Conservation (phyloP, 2,113 vertebrate genomes). For the Anthoscopus minutus region DNA sequence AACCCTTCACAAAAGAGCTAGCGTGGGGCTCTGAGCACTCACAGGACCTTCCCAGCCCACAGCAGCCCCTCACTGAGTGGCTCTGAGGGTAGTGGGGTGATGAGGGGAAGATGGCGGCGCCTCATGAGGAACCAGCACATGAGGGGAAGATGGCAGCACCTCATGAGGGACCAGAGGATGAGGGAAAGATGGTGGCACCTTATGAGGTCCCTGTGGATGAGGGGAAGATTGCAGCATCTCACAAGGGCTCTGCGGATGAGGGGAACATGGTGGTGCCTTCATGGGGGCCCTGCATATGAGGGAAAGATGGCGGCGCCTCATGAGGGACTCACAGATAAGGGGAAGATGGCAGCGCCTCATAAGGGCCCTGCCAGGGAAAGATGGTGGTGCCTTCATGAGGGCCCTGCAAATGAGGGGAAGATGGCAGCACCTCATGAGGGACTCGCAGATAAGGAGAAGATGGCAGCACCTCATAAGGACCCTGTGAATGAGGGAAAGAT, state of each 20-base stretch:
- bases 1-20: fast-evolving
- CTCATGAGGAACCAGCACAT: fast-evolving
- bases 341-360: fast-evolving
- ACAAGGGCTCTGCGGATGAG: fast-evolving
- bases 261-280: fast-evolving
- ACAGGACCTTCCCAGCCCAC: no score
- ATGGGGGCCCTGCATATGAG: fast-evolving
- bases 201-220: fast-evolving
- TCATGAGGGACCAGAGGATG: fast-evolving
- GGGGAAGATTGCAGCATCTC: fast-evolving
- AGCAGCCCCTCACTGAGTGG: background rate
- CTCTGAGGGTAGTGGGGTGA: background rate
- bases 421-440: fast-evolving
- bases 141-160: fast-evolving
- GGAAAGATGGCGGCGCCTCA: fast-evolving
- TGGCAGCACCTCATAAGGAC: fast-evolving
- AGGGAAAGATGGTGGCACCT: fast-evolving
- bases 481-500: background rate
- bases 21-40: fast-evolving
- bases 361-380: background rate
- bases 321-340: background rate
- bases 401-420: background rate
- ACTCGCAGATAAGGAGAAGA: background rate
- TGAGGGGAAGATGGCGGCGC: fast-evolving
- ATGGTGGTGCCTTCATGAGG: fast-evolving